Base-by-base conservation (phyloP, 2,888 invertebrate genomes). In the Drosophila longiperda region DNA sequence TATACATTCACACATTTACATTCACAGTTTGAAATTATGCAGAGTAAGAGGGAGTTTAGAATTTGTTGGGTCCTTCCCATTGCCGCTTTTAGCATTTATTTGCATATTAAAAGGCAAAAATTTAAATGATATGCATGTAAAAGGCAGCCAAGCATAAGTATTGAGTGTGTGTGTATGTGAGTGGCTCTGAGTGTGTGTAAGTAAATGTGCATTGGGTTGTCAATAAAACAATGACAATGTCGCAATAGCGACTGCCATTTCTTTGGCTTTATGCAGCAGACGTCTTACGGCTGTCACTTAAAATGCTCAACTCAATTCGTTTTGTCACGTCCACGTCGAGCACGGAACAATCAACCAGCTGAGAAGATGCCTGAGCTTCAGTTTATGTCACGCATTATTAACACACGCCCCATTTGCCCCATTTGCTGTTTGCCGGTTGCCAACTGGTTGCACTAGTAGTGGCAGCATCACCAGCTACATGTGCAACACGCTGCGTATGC, bases 301-400 rank as follows among this genome's bases (percentile, higher is more conserved):
- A 78, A 89, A 80, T 85, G 78, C 87, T 84, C 89, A 73, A 89
- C 87, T 85, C 85, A 87, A 85, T 85, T 84, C 84, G 87, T 71
- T 73, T 81, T 89, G 87, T 80, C 85, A 79, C 84, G 86, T 83
- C 66, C 83, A 80, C 55, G 66, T 71, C 66, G 26, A 26, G 74
- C 74, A 71, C 71, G 66, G 75, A 72, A 60, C 78, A 67, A 65
- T 67, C 74, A 78, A 48, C 75, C 71, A 75, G 42, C 67, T 72
- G 78, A 53, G 74, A 60, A 63, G 67, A 78, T 73, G 79, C 34
- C 72, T 59, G 67, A 66, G 75, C 85, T 80, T 64, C 85, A 84
- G 78, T 84, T 84, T 84, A 73, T 85, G 85, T 89, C 89, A 86
- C 86, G 89, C 89, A 87, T 89, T 86, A 86, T 86, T 86, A 89